Conservation (phyloP, 2,888 invertebrate species). For the Theretra japonica region DNA sequence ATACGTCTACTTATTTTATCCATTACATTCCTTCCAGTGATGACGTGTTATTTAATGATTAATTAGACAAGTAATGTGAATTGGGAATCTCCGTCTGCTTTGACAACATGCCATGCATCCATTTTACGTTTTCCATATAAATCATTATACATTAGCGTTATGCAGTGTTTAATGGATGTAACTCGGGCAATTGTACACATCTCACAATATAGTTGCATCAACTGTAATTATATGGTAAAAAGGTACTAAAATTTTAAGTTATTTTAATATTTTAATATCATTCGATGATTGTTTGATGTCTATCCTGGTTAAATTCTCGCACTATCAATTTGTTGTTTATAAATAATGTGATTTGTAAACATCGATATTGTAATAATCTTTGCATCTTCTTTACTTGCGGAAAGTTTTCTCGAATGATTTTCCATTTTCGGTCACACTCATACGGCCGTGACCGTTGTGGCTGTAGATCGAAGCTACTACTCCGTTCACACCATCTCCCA, state of each 20-base stretch:
- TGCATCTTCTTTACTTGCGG: slow-evolving; percentile 6
- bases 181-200: too few relatives aligned
- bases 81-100: not conserved
- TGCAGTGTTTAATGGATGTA: too few relatives aligned
- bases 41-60: not conserved
- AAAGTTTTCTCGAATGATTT: not conserved
- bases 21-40: not conserved
- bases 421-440: not conserved
- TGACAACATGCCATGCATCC: not conserved
- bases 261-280: too few relatives aligned
- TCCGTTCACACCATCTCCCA: not conserved
- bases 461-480: not conserved
- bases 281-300: too few relatives aligned
- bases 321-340: too few relatives aligned
- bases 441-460: not conserved
- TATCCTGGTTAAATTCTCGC: too few relatives aligned
- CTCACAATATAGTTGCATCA: too few relatives aligned
- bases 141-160: not conserved
- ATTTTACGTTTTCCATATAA: not conserved
- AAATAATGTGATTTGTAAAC: too few relatives aligned
- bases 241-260: too few relatives aligned
- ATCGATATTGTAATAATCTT: not conserved
- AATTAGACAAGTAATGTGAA: not conserved
- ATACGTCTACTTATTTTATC: not conserved
- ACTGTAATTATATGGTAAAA: too few relatives aligned